Evolutionary conservation across 2,888 invertebrate species (phyloP), one percentile per base, ranked within the genome.

Genomic region (Toxonevra muliebris): DNA sequence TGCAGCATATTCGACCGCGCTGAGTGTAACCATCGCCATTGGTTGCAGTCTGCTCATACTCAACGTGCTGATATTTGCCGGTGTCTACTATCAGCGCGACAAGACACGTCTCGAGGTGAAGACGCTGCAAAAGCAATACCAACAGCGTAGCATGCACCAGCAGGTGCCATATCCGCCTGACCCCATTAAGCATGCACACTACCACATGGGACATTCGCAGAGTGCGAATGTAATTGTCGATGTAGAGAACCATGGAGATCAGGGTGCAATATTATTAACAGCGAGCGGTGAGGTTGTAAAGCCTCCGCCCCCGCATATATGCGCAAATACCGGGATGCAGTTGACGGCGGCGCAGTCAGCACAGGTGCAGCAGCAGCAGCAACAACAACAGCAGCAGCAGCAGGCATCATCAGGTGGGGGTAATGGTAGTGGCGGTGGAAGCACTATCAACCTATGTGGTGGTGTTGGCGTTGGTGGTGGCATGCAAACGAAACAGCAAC

Each of bases 11-110:
- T 94, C 94, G 0, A 95, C 96, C 3, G 96, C 96, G 1, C 86
- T 96, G 5, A 95, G 95, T 84, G 95, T 96, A 0, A 96, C 96
- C 17, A 95, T 97, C 76, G 97, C 96, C 62, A 96, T 97, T 73
- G 97, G 97, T 48, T 96, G 96, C 81, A 95, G 96, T 10, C 86
- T 97, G 69, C 88, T 97, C 53, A 95, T 97, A 77, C 87, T 97
- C 10, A 97, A 97, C 82, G 94, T 97, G 59, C 87, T 97, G 43
- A 95, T 97, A 79, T 97, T 97, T 82, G 96, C 96, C 63, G 96
- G 95, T 10, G 95, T 97, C 4, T 97, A 96, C 83, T 97, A 97
- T 81, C 96, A 97, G 81, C 88, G 94, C 66, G 94, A 94, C 81
- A 94, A 94, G 84, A 92, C 92, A 72, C 88, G 92, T 74, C 89